Conservation (phyloP, 1,140 invertebrate species). For the Campoletis sonorensis region DNA sequence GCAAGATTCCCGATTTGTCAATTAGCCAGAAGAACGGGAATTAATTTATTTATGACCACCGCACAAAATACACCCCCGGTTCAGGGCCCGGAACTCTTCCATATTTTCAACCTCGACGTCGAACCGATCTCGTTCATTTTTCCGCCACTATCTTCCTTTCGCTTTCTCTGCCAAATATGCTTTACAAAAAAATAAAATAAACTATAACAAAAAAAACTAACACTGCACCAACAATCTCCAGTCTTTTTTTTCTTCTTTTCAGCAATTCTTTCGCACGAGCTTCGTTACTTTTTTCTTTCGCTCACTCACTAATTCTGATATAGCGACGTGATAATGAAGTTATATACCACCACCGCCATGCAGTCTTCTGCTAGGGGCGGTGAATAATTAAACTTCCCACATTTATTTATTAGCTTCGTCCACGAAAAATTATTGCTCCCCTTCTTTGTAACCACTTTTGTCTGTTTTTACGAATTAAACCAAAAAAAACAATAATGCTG, state of each 20-base stretch:
- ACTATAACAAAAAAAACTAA: no score
- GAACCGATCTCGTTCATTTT: constrained; percentile 36
- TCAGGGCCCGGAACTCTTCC: neutral
- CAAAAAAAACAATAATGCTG: no score
- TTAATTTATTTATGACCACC: constrained; percentile 59
- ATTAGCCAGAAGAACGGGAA: constrained; percentile 49
- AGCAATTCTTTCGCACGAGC: neutral
- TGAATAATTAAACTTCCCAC: constrained; percentile 27
- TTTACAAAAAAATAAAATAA: neutral
- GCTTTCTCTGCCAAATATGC: constrained; percentile 28
- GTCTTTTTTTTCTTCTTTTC: constrained; percentile 3
- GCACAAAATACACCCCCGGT: neutral
- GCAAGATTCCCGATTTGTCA: constrained; percentile 61
- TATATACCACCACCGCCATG: neutral
- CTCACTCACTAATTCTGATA: constrained; percentile 52
- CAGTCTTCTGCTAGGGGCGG: neutral
- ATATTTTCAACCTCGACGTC: constrained; percentile 24
- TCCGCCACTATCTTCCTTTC: constrained; percentile 13
- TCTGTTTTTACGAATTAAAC: no score
- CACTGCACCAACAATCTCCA: constrained; percentile 25
- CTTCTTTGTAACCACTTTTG: no score
- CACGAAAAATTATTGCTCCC: neutral
- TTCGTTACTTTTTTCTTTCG: neutral
- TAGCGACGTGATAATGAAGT: constrained; percentile 50
- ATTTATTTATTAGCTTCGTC: constrained; percentile 3